Conservation (phyloP, 2,888 invertebrate genomes). For the Urechis unicinctus region DNA sequence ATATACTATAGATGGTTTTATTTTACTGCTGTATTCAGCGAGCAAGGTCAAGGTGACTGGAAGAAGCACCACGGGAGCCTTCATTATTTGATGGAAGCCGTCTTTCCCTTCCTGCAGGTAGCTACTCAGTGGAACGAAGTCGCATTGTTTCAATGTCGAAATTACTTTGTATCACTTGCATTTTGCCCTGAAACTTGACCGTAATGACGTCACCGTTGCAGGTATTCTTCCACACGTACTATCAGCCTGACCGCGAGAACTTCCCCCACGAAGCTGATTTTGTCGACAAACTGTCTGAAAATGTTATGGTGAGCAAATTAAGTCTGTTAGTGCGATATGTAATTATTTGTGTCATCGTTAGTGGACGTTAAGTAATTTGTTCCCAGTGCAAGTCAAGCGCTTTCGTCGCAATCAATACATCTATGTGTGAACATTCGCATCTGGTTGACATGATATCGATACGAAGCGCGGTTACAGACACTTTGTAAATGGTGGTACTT, state of each 20-base stretch:
- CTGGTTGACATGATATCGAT: background rate
- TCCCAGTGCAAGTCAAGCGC: background rate
- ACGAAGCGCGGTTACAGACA: background rate
- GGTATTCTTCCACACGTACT: slow-evolving; percentile 43
- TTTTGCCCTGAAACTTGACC: no score
- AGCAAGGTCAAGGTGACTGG: slow-evolving; percentile 16
- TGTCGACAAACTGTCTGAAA: slow-evolving; percentile 31
- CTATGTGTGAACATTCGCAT: background rate
- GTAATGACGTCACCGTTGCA: no score
- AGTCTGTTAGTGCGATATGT: no score
- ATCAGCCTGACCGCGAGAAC: slow-evolving; percentile 30
- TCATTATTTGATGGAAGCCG: slow-evolving; percentile 43
- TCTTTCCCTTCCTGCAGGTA: slow-evolving; percentile 43
- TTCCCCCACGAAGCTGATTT: slow-evolving; percentile 34
- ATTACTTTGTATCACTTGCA: no score
- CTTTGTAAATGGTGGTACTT: background rate
- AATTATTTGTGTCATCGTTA: no score
- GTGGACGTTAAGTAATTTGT: no score
- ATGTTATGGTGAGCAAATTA: slow-evolving; percentile 36
- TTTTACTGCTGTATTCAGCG: no score
- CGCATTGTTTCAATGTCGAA: background rate
- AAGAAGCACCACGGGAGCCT: slow-evolving; percentile 26
- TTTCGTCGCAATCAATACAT: background rate
- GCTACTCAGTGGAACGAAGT: background rate
- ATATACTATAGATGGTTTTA: no score